Conservation (phyloP, 1,140 invertebrate species). For the Zaprionus ghesquierei region DNA sequence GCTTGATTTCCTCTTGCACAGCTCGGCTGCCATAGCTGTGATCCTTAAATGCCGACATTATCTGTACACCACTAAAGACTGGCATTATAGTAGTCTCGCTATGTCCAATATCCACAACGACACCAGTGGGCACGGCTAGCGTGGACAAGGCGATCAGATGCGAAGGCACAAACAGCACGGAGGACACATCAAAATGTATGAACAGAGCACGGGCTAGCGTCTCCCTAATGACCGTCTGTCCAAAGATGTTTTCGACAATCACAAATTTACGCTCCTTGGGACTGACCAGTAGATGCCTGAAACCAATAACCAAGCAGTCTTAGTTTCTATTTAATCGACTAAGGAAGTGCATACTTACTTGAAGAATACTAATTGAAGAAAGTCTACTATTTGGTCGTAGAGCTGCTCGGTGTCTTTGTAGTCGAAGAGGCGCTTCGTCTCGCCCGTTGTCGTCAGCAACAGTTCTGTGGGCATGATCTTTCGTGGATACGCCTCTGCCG, state of each 20-base stretch:
- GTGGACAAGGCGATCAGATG: constrained; percentile 92
- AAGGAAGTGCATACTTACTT: constrained; percentile 83
- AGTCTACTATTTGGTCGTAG: constrained; percentile 93
- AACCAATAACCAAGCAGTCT: constrained; percentile 4
- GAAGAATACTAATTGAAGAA: constrained; percentile 94
- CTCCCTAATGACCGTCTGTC: constrained; percentile 91
- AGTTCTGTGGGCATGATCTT: constrained; percentile 93
- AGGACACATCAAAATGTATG: constrained; percentile 93
- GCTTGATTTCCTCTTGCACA: constrained; percentile 85
- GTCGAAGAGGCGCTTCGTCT: constrained; percentile 87
- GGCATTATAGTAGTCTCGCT: constrained; percentile 92
- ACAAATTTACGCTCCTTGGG: constrained; percentile 96
- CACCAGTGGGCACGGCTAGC: constrained; percentile 89
- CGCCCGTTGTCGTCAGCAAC: constrained; percentile 86
- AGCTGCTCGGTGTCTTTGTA: constrained; percentile 90
- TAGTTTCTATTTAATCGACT: not conserved
- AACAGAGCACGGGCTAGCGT: constrained; percentile 96
- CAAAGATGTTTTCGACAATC: constrained; percentile 94
- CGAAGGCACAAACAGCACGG: constrained; percentile 88
- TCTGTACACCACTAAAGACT: constrained; percentile 92
- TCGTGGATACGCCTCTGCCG: constrained; percentile 92
- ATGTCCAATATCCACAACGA: constrained; percentile 95
- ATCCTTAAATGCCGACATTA: constrained; percentile 91
- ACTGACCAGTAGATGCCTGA: constrained; percentile 93
- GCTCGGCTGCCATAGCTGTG: constrained; percentile 88